Evolutionary conservation across 2,888 invertebrate genomes (phyloP).

Genomic region (Dryomyza anilis): DNA sequence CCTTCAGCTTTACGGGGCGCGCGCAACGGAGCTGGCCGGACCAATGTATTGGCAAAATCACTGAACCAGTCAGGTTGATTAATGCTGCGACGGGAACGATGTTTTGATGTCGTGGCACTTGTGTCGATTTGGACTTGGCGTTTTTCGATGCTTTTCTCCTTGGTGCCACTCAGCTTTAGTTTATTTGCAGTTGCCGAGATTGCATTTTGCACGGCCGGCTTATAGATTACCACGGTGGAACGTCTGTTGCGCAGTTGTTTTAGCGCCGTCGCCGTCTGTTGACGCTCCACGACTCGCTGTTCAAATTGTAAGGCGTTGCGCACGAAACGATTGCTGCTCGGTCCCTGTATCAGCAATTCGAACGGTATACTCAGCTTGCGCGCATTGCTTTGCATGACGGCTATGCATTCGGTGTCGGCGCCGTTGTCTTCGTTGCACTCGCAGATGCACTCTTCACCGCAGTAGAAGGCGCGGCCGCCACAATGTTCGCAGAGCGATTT

Average conservation of each 20-base stretch:
- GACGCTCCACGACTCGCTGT: slow-evolving; percentile 40
- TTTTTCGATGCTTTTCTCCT: too few relatives aligned
- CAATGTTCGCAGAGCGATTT: slow-evolving; percentile 57
- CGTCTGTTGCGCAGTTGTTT: slow-evolving; percentile 50
- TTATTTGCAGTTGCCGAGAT: background rate
- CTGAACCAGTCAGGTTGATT: slow-evolving; percentile 54
- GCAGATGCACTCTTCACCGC: slow-evolving; percentile 61
- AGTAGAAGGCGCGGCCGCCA: slow-evolving; percentile 59
- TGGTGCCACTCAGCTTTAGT: slow-evolving; percentile 31
- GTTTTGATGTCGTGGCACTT: slow-evolving; percentile 1
- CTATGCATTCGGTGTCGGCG: slow-evolving; percentile 55
- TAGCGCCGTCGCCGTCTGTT: slow-evolving; percentile 29
- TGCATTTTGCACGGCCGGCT: slow-evolving; percentile 37
- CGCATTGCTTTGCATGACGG: slow-evolving; percentile 53
- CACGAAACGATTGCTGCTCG: slow-evolving; percentile 53
- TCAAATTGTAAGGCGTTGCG: slow-evolving; percentile 55
- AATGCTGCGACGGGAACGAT: slow-evolving; percentile 44
- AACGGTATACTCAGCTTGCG: slow-evolving; percentile 50
- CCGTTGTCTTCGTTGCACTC: slow-evolving; percentile 57
- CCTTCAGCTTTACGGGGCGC: slow-evolving; percentile 26
- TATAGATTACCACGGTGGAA: slow-evolving; percentile 55
- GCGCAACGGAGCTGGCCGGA: slow-evolving; percentile 51
- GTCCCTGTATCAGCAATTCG: slow-evolving; percentile 59
- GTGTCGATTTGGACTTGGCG: too few relatives aligned
- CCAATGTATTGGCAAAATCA: slow-evolving; percentile 48